Percentiles rank a stretch among this genome's conserved stretches.
phyloP scores from a whole-genome alignment of 2,113 vertebrate species.

The Malurus alboscapulatus region DNA sequence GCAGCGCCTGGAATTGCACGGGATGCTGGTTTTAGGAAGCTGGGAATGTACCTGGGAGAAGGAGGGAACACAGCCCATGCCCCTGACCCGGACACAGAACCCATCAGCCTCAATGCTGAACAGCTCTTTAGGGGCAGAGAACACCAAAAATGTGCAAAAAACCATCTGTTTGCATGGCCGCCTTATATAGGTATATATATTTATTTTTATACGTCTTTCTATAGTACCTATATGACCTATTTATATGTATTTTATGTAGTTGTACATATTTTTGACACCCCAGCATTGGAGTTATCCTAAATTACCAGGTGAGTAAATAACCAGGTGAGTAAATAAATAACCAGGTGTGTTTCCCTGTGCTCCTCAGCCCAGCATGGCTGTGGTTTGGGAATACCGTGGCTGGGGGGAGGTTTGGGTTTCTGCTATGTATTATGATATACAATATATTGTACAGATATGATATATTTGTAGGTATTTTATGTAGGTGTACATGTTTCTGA shows the following conservation, averaged over 20 bases:
- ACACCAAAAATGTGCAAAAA: background rate
- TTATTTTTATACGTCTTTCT: too few species aligned
- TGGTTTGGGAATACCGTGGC: too few species aligned
- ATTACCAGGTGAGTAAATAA: too few species aligned
- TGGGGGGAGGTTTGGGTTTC: too few species aligned
- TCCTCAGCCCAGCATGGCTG: too few species aligned
- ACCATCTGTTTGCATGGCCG: background rate
- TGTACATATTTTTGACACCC: background rate
- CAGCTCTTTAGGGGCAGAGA: background rate
- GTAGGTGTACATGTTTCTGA: background rate
- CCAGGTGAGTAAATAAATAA: too few species aligned
- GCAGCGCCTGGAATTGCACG: background rate
- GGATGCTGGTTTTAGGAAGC: background rate
- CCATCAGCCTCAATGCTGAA: background rate
- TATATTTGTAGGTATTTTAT: too few species aligned
- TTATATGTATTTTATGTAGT: too few species aligned
- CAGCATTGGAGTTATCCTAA: background rate
- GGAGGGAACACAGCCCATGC: background rate
- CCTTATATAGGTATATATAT: accelerated
- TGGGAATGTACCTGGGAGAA: accelerated
- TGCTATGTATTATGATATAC: too few species aligned
- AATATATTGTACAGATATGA: too few species aligned
- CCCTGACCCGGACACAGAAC: accelerated
- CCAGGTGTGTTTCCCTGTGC: too few species aligned
- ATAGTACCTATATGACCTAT: too few species aligned